A percentile compares a stretch with the other conserved stretches of the same genome.
phyloP scores from a whole-genome alignment of 2,797 vertebrate genomes.

The Poecilia wingei region DNA sequence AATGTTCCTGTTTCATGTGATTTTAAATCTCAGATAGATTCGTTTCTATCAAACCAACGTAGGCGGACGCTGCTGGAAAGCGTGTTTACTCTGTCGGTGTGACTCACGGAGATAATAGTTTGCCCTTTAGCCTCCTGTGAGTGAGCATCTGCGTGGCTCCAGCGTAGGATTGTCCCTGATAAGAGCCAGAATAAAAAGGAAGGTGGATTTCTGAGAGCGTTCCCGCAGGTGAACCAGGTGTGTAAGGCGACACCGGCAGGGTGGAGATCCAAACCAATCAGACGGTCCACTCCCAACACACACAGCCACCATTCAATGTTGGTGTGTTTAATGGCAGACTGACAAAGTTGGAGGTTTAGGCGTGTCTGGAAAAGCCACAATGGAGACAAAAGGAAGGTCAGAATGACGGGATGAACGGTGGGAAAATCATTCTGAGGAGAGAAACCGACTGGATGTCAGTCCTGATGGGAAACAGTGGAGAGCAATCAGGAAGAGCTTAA shows the following conservation, averaged over 20 bases:
- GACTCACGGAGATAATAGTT: constrained; percentile 55
- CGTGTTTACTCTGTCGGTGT: constrained; percentile 53
- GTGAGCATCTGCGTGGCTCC: constrained; percentile 12
- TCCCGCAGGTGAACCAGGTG: neutral
- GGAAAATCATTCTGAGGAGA: neutral
- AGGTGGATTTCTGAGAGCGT: neutral
- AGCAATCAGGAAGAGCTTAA: neutral
- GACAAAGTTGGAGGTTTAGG: constrained; percentile 8
- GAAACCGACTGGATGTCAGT: neutral
- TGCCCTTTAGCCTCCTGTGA: constrained; percentile 34
- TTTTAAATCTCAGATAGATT: neutral
- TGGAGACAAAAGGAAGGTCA: constrained; percentile 15
- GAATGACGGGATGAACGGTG: neutral
- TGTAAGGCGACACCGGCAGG: constrained; percentile 51
- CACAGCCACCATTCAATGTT: constrained; percentile 15
- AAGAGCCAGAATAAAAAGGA: constrained; percentile 1
- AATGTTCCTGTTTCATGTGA: neutral
- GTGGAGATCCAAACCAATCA: constrained; percentile 49
- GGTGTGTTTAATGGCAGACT: constrained; percentile 8
- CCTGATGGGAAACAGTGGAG: neutral
- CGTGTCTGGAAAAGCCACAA: constrained; percentile 26
- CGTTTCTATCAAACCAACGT: neutral
- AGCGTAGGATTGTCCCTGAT: constrained; percentile 28
- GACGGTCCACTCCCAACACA: constrained; percentile 12
- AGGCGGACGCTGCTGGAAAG: constrained; percentile 29